Percentiles rank a stretch among this genome's conserved stretches.
These are phyloP conservation scores for Zosterops japonicus DNA, from an alignment of 2,113 vertebrate genomes.

Conservation along the genomic window DNA sequence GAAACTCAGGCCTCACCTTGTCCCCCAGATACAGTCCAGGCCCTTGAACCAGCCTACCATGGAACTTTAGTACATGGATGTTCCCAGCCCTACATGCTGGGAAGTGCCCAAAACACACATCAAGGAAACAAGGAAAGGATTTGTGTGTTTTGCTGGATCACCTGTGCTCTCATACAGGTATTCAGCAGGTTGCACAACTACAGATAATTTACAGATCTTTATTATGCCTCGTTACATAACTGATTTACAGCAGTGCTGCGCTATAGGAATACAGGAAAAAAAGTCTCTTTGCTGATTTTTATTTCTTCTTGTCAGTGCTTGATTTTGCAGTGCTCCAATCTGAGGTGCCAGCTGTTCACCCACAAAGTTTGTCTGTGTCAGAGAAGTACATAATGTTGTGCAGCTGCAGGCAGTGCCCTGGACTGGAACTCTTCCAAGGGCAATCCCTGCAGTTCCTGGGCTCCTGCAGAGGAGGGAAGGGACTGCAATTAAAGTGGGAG, in stretches of 20 bases:
- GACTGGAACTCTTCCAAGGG: not conserved
- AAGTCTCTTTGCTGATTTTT: slow-evolving; percentile 36
- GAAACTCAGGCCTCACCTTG: not conserved
- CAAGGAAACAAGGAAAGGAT: not conserved
- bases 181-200: not conserved
- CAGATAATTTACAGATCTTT: not conserved
- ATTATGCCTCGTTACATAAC: not conserved
- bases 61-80: not conserved
- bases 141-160: not conserved
- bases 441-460: not conserved
- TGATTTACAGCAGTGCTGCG: not conserved
- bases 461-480: not conserved
- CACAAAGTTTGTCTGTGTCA: not conserved
- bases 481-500: not conserved
- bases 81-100: rapidly evolving
- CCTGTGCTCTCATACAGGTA: not conserved
- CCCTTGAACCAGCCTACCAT: not conserved
- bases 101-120: not conserved
- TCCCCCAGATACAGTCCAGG: rapidly evolving
- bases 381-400: not conserved
- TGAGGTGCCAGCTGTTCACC: slow-evolving; percentile 55
- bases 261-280: not conserved
- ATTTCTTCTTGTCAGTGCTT: not conserved
- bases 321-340: slow-evolving; percentile 22
- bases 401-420: not conserved